Conservation (phyloP, 2,113 vertebrate species). For the Connochaetes taurinus region DNA sequence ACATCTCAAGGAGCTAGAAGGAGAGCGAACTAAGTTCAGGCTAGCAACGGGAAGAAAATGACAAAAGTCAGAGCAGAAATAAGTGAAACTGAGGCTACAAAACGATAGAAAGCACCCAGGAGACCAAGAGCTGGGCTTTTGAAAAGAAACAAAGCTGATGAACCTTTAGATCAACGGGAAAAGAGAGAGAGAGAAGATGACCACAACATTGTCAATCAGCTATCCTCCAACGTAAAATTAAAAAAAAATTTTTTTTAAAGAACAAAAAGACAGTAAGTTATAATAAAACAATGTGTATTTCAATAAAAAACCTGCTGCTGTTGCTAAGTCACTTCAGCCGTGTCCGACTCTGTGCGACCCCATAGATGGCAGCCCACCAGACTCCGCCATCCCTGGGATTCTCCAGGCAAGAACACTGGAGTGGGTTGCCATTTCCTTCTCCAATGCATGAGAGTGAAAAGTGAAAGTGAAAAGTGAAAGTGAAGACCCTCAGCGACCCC, state of each 20-base stretch:
- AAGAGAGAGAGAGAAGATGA: neutral
- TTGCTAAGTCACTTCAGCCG: too few species aligned
- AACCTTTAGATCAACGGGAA: neutral
- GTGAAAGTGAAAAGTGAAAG: too few species aligned
- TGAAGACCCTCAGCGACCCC: too few species aligned
- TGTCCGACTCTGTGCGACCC: too few species aligned
- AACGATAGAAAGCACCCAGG: neutral
- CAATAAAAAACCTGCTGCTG: too few species aligned
- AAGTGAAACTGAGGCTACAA: neutral
- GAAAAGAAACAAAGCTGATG: neutral
- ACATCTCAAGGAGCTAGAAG: neutral
- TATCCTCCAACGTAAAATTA: neutral
- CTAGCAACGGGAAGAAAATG: neutral
- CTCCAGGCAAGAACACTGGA: too few species aligned
- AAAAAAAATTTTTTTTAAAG: rapidly evolving
- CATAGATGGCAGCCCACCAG: too few species aligned
- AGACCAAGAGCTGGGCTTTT: neutral
- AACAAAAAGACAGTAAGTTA: neutral
- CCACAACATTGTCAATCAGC: neutral
- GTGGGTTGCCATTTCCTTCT: too few species aligned
- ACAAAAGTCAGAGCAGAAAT: neutral
- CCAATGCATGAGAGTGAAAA: too few species aligned
- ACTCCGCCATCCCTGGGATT: too few species aligned
- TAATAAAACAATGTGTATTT: neutral
- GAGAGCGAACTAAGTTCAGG: neutral